Percentiles rank a stretch among this genome's conserved stretches.
phyloP scores from a whole-genome alignment of 2,113 vertebrate genomes.

The Oncorhynchus tshawytscha region DNA sequence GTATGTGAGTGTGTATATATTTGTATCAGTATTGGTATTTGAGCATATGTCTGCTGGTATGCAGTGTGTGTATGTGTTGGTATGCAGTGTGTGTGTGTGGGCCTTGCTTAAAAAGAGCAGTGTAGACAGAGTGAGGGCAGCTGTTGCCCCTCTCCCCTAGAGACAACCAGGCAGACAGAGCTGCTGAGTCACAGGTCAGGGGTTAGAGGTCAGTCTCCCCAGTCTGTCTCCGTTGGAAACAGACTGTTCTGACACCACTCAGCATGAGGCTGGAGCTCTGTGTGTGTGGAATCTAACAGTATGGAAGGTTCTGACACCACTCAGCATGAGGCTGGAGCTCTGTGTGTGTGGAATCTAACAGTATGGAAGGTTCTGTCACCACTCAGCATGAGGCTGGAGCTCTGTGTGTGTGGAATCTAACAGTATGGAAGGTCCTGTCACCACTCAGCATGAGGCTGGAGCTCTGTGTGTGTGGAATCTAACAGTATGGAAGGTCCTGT shows the following conservation, averaged over 20 bases:
- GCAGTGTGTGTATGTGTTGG: constrained; percentile 35
- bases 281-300: too few relatives aligned
- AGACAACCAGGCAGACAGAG: constrained; percentile 11
- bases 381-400: constrained; percentile 22
- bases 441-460: constrained; percentile 23
- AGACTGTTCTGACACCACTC: constrained; percentile 44
- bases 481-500: constrained; percentile 19
- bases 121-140: constrained; percentile 47
- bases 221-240: constrained; percentile 9
- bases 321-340: too few relatives aligned
- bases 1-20: too few relatives aligned
- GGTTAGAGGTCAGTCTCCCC: constrained; percentile 55
- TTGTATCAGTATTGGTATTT: too few relatives aligned
- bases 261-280: constrained; percentile 22
- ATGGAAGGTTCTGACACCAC: too few relatives aligned
- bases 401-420: not conserved
- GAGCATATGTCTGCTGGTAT: constrained; percentile 27
- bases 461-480: not conserved
- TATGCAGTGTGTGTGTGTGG: not conserved
- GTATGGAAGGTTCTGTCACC: constrained; percentile 27
- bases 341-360: too few relatives aligned
- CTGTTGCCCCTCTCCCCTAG: constrained; percentile 32
- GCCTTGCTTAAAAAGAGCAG: not conserved
- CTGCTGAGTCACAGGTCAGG: constrained; percentile 29
- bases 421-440: constrained; percentile 8